A percentile compares a stretch with the other conserved stretches of the same genome.
Evolutionary conservation across 30 jellyfish, hydroid and myxozoan species (phyloP).

Genomic region (Turritopsis dohrnii): DNA sequence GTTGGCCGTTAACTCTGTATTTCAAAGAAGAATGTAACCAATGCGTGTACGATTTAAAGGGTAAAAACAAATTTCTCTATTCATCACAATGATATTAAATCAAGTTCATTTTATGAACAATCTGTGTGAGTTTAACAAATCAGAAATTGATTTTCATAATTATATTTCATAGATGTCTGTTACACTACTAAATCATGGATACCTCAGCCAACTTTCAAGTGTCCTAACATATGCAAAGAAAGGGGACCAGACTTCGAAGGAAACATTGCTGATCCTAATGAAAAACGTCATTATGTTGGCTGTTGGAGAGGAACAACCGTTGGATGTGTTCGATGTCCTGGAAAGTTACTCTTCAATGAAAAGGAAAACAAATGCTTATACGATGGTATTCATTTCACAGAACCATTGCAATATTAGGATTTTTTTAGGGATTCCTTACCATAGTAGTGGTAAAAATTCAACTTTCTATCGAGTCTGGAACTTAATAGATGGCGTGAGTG

Average conservation of each 20-base stretch:
- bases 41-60: slow-evolving; percentile 14
- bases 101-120: too few species aligned
- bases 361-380: background rate
- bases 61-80: background rate
- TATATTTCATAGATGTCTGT: background rate
- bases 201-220: background rate
- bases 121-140: too few species aligned
- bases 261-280: slow-evolving; percentile 3
- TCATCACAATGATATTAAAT: background rate
- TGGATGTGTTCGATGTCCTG: slow-evolving; percentile 15
- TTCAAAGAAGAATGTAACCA: slow-evolving; percentile 25
- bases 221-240: background rate
- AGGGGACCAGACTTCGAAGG: slow-evolving; percentile 2
- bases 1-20: slow-evolving; percentile 26
- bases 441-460: too few species aligned
- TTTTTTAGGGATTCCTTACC: background rate
- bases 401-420: background rate
- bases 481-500: background rate
- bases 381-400: slow-evolving; percentile 10
- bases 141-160: background rate
- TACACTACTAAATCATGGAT: slow-evolving; percentile 9
- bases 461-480: background rate
- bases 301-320: slow-evolving; percentile 5
- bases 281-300: background rate
- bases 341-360: background rate